Base-by-base conservation (phyloP, 2,888 invertebrate species). In the Deroplatys truncata region DNA sequence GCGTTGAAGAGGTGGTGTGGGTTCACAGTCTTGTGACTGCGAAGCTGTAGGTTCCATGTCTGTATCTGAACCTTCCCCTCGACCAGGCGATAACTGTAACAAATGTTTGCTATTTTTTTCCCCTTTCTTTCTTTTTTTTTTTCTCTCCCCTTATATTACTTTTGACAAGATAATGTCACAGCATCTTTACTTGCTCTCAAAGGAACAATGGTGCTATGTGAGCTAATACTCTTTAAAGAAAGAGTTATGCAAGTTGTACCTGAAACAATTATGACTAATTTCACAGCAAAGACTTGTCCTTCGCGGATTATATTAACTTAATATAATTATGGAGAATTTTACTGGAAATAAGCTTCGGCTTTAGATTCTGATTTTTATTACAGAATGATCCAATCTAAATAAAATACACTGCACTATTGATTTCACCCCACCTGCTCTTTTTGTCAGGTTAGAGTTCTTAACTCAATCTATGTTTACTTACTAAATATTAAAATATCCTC, bases 1-100 rank as follows among this genome's bases (percentile, higher is more conserved):
- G 92, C 98, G 95, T 94, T 98, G 97, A 91, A 97, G 94, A 31
- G 92, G 92, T 86, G 98, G 98, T 92, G 98, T 98, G 15, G 98
- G 98, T 94, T 98, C 98, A 94, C 98, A 98, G 95, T 98, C 98
- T 92, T 97, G 97, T 88, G 97, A 97, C 94, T 98, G 98, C 88
- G 98, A 98, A 87, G 98, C 98, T 56, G 97, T 97, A n/a, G 97
- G 97, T 91, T 98, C 98, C 95, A 97, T 95, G 92, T 98, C 98
- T 91, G 97, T 96, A 93, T 98, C 98, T 84, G 96, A 96, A 91
- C 96, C 91, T 88, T 92, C 96, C 92, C 97, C 97, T 90, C 97
- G 95, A 28, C 98, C 97, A 84, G 97, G 98, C 16, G 98, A 98
- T 92, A 98, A 94, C 97, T 98, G 91, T 25, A 92, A 91, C 89